phyloP scores from a whole-genome alignment of 92 coral and sea anemone genomes.

The Porites lobata region DNA sequence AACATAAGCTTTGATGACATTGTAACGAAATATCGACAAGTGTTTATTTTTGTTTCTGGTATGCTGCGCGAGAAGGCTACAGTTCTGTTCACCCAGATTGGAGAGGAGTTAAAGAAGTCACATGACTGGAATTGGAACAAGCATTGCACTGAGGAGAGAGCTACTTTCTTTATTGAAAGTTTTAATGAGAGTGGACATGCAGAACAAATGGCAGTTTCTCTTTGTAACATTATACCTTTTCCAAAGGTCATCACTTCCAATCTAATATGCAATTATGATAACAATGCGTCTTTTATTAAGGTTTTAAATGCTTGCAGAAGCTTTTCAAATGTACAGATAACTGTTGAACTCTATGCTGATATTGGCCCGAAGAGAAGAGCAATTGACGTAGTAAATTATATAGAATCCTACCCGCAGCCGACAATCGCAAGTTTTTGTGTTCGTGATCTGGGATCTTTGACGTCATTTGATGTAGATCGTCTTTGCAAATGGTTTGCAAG shows the following conservation, averaged over 20 bases:
- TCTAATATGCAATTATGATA: too few relatives aligned
- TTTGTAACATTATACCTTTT: slow-evolving; percentile 6
- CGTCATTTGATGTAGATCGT: not conserved
- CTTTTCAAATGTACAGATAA: not conserved
- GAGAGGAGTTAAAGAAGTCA: too few relatives aligned
- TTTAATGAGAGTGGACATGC: not conserved
- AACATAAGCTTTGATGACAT: too few relatives aligned
- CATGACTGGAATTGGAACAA: too few relatives aligned
- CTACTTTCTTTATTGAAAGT: not conserved
- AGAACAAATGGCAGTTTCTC: not conserved
- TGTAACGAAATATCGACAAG: too few relatives aligned
- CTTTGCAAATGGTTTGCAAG: not conserved
- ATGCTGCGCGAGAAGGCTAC: too few relatives aligned
- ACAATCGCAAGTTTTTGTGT: not conserved
- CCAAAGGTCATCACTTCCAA: not conserved
- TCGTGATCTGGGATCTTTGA: not conserved
- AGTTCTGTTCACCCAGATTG: too few relatives aligned
- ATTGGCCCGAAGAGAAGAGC: fast-evolving
- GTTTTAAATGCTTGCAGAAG: not conserved
- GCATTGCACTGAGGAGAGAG: not conserved
- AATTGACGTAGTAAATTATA: not conserved
- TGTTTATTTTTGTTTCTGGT: too few relatives aligned
- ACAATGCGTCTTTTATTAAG: not conserved
- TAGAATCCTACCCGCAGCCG: not conserved
- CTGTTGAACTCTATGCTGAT: not conserved